Evolutionary conservation across 2,797 vertebrate species (phyloP).

Genomic region (Tachyglossus aculeatus): DNA sequence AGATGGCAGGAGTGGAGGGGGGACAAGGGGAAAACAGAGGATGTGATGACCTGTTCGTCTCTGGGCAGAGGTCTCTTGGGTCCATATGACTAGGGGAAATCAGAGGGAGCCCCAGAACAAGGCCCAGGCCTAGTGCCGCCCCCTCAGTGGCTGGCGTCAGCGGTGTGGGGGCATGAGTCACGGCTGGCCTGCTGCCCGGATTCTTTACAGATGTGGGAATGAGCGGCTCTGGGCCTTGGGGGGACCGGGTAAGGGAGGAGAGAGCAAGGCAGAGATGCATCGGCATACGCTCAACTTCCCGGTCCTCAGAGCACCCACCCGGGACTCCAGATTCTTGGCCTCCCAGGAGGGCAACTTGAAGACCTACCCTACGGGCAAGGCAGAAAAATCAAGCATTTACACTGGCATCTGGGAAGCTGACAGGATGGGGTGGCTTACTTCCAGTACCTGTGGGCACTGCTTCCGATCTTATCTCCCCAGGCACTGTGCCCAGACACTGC

Average conservation of each 20-base stretch:
- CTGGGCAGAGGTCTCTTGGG: not conserved
- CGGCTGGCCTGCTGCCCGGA: constrained; percentile 48
- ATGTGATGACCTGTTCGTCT: not conserved
- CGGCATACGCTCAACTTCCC: not conserved
- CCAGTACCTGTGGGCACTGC: too few species aligned
- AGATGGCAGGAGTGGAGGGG: not conserved
- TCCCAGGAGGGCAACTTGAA: too few species aligned
- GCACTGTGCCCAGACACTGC: constrained; percentile 29
- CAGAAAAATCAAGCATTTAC: too few species aligned
- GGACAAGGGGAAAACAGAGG: too few species aligned
- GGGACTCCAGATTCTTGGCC: too few species aligned
- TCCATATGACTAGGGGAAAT: constrained; percentile 5
- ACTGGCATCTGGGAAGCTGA: too few species aligned
- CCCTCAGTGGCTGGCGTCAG: constrained; percentile 36
- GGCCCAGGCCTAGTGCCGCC: constrained; percentile 42
- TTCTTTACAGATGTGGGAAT: constrained; percentile 68
- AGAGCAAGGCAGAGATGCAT: not conserved
- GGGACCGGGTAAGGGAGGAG: constrained; percentile 12
- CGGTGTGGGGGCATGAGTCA: constrained; percentile 58
- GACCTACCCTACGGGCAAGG: too few species aligned
- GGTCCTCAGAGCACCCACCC: not conserved
- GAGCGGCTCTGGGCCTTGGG: constrained; percentile 25
- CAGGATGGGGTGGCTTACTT: too few species aligned
- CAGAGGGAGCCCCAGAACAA: too few species aligned
- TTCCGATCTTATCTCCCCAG: constrained; percentile 40